Evolutionary conservation across 2,888 invertebrate genomes (phyloP).

Genomic region (Nemotelus pantherinus): DNA sequence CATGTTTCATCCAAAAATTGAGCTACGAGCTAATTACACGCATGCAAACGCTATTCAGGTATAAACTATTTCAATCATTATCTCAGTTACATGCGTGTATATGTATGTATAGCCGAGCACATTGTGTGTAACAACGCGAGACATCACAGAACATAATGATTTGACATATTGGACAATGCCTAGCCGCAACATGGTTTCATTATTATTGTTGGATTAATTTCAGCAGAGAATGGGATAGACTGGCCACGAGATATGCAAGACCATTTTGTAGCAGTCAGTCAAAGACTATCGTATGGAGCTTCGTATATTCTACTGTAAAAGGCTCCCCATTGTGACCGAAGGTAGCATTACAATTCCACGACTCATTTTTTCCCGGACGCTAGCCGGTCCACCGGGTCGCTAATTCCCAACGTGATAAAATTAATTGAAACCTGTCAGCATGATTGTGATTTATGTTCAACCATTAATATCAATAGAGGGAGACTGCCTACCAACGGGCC

Average conservation of each 20-base stretch:
- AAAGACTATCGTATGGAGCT: not conserved
- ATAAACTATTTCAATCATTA: too few species aligned
- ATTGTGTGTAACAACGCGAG: too few species aligned
- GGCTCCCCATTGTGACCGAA: conserved; percentile 14
- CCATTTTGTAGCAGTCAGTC: conserved; percentile 2
- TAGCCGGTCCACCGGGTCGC: conserved; percentile 42
- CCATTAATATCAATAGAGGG: conserved; percentile 51
- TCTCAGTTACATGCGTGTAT: too few species aligned
- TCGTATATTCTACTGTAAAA: not conserved
- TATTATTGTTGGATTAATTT: conserved; percentile 34
- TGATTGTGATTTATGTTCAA: conserved; percentile 51
- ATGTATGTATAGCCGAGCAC: too few species aligned
- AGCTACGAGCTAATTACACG: too few species aligned
- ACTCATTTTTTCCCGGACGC: conserved; percentile 32
- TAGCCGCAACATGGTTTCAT: conserved; percentile 43
- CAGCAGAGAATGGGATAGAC: conserved; percentile 12
- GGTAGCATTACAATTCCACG: conserved; percentile 37
- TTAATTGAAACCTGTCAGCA: conserved; percentile 52
- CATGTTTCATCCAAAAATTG: too few species aligned
- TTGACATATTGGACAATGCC: conserved; percentile 19
- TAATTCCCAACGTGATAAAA: conserved; percentile 52
- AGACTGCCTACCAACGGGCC: conserved; percentile 18
- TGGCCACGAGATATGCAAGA: conserved; percentile 23
- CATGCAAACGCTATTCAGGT: too few species aligned
- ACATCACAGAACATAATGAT: conserved; percentile 14